Conservation (phyloP, 2,113 vertebrate species). For the human region DNA sequence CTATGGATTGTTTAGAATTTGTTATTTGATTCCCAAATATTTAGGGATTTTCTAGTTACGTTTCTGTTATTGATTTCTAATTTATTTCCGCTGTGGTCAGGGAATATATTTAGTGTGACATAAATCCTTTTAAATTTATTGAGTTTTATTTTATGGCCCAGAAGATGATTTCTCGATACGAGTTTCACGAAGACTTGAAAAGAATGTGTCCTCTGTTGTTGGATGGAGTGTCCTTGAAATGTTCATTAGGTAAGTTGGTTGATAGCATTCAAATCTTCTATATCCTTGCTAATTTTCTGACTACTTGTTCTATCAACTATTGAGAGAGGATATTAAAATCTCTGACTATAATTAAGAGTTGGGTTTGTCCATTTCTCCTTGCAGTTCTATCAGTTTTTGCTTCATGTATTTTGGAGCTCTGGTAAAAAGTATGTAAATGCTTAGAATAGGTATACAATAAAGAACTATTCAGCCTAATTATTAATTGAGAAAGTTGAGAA, state of each 20-base stretch:
- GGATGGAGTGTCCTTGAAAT: background rate
- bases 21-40: conserved; percentile 10
- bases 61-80: conserved; percentile 6
- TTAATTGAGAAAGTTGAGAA: background rate
- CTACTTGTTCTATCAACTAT: background rate
- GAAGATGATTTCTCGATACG: background rate
- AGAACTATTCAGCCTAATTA: background rate
- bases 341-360: no score
- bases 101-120: background rate
- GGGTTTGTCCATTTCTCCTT: background rate
- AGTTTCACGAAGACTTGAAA: background rate
- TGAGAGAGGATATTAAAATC: background rate
- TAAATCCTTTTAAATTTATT: background rate
- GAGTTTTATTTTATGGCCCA: background rate
- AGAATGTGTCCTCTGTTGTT: background rate
- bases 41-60: background rate
- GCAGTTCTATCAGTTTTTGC: background rate
- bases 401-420: background rate
- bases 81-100: background rate
- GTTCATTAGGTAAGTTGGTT: background rate
- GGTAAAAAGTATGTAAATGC: background rate
- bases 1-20: background rate
- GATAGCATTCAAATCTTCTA: background rate
- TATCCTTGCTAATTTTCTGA: background rate
- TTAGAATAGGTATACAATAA: background rate